These are phyloP conservation scores for Ictidomys tridecemlineatus DNA, from an alignment of 2,113 vertebrate genomes.

Conservation along the genomic window DNA sequence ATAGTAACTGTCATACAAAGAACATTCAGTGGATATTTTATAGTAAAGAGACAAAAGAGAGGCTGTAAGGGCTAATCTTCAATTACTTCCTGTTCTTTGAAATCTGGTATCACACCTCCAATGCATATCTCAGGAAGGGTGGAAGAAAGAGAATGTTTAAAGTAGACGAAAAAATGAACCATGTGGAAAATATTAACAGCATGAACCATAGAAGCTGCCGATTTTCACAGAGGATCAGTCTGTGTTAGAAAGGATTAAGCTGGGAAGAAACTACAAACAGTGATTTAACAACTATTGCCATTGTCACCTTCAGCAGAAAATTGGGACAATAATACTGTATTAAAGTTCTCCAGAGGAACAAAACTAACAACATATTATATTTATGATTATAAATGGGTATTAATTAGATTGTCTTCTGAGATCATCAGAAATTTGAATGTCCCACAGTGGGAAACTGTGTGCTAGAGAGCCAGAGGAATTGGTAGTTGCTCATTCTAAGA, in stretches of 20 bases:
- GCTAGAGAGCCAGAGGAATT: too few species aligned
- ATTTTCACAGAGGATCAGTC: neutral
- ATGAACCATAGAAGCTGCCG: conserved; percentile 7
- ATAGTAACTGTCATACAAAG: neutral
- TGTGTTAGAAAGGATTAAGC: neutral
- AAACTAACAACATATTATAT: too few species aligned
- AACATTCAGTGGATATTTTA: neutral
- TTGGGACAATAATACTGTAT: neutral
- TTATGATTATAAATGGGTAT: too few species aligned
- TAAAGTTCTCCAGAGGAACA: too few species aligned
- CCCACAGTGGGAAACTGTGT: too few species aligned
- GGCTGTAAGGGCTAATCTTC: neutral
- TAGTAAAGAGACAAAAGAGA: neutral
- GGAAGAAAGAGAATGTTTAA: neutral
- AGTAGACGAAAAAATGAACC: neutral
- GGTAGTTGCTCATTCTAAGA: too few species aligned
- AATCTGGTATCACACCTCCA: neutral
- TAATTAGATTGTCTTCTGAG: too few species aligned
- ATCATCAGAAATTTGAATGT: too few species aligned
- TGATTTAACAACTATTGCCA: neutral
- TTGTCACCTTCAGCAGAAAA: neutral
- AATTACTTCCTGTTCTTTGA: neutral
- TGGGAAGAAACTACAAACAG: neutral
- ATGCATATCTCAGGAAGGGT: neutral
- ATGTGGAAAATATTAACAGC: neutral